Evolutionary conservation across 1,140 invertebrate species (phyloP).

Genomic region (Bombus confusus): DNA sequence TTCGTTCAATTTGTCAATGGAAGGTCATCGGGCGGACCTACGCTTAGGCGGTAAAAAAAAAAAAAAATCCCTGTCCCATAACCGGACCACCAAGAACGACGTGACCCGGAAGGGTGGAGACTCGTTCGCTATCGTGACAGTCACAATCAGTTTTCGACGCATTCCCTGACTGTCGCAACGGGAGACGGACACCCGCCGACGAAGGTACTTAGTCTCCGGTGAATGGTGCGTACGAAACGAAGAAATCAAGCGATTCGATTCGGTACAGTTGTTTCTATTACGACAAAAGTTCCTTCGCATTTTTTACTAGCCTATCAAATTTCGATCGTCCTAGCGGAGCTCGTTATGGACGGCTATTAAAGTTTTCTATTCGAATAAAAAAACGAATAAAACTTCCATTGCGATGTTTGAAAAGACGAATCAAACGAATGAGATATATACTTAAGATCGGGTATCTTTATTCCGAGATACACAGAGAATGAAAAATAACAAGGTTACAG

Average conservation of each 20-base stretch:
- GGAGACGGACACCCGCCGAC: constrained; percentile 66
- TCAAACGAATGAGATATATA: background rate
- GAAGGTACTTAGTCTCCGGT: constrained; percentile 31
- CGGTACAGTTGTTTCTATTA: constrained; percentile 7
- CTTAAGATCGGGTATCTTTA: background rate
- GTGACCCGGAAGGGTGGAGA: constrained; percentile 69
- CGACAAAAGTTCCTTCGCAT: too few relatives aligned
- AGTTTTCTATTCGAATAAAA: background rate
- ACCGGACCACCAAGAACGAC: constrained; percentile 66
- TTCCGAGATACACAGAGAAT: background rate
- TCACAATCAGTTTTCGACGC: constrained; percentile 71
- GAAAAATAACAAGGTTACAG: background rate
- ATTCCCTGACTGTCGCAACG: constrained; percentile 60
- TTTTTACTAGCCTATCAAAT: too few relatives aligned
- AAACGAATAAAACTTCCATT: background rate
- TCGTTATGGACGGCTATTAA: too few relatives aligned
- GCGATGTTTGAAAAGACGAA: too few relatives aligned
- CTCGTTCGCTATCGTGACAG: constrained; percentile 68
- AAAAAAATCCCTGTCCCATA: constrained; percentile 58
- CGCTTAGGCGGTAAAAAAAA: background rate
- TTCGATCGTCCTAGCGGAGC: too few relatives aligned
- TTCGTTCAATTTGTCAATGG: constrained; percentile 19
- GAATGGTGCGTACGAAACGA: constrained; percentile 38
- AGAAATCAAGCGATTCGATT: constrained; percentile 57
- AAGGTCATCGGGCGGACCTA: constrained; percentile 33